Base-by-base conservation (phyloP, 2,113 vertebrate species). In the Chaenogobius annularis region DNA sequence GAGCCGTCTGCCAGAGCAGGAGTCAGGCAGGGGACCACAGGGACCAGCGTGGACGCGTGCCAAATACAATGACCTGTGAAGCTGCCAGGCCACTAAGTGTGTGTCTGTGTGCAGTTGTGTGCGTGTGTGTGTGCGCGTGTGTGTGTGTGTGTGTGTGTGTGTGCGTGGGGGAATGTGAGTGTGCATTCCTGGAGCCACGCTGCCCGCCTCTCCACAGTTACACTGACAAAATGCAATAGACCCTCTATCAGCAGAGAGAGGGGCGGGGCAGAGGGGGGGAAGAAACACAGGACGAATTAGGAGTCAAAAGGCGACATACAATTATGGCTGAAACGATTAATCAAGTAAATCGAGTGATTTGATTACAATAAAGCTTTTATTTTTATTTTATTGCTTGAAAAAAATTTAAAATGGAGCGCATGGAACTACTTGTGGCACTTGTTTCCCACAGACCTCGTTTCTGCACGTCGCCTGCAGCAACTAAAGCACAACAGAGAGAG, bases 41-140 rank as follows among this genome's bases (percentile, higher is more conserved):
- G 70, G 56, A 70, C 82, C 81, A 84, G 73, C 44, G 80, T 88
- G 91, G 88, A 90, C 93, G 92, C 89, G 90, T 88, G 93, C 92
- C 91, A 88, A 87, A 89, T 72, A 93, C 92, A 93, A 92, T 89
- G 89, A 91, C 89, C 87, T 58, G 65, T 81, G 76, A 89, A 91
- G 85, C 80, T 86, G 89, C 88, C 83, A 85, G 86, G 80, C 86
- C 87, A 88, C 77, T 3, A 81, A 58, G 75, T 79, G 78, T 67
- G 52, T 78, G 71, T 66, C 68, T 58, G 77, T 68, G 64, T 26
- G 47, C n/a, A n/a, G 50, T 46, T 3, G 80, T 56, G 75, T 78
- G 78, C 59, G 47, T 78, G 43, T 47, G 70, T 59, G 78, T 19
- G 63, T 66, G 50, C 72, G 88, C 84, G 80, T 89, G 82, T 80